These are phyloP conservation scores for Busseola fusca DNA, from an alignment of 2,888 invertebrate genomes.

Conservation along the genomic window DNA sequence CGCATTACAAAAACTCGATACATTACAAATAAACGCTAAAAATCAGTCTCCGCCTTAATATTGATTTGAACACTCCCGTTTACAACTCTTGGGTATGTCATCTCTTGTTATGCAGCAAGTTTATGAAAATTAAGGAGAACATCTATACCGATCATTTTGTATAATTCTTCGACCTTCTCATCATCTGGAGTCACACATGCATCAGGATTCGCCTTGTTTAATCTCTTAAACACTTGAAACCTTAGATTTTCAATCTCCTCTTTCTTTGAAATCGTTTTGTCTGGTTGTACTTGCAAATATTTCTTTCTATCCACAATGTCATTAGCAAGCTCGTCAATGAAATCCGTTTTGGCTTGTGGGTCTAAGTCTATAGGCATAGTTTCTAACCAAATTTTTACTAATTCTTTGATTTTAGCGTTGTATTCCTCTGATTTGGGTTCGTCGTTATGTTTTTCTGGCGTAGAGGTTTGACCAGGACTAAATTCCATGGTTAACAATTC, in stretches of 20 bases:
- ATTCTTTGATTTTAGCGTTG: background rate
- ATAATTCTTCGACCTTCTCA: conserved; percentile 59
- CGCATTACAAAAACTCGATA: background rate
- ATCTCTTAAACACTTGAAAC: conserved; percentile 70
- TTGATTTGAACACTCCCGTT: background rate
- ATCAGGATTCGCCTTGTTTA: conserved; percentile 63
- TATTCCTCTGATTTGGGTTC: conserved; percentile 1
- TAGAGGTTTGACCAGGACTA: conserved; percentile 24
- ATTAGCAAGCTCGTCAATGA: conserved; percentile 65
- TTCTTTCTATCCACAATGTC: conserved; percentile 72
- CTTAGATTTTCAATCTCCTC: conserved; percentile 73
- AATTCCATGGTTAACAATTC: conserved; percentile 10
- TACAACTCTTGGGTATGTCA: background rate
- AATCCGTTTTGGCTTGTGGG: conserved; percentile 49
- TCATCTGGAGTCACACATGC: conserved; percentile 38
- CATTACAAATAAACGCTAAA: background rate
- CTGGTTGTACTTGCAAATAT: conserved; percentile 70
- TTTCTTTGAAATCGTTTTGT: conserved; percentile 54
- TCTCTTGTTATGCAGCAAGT: background rate
- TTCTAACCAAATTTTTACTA: conserved; percentile 53
- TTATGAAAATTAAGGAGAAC: background rate
- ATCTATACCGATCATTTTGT: conserved; percentile 41
- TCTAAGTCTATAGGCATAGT: conserved; percentile 55
- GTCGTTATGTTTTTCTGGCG: conserved; percentile 11
- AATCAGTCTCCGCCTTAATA: background rate